These are phyloP conservation scores for Notarius quadriscutis DNA, from an alignment of 2,113 vertebrate species.

Conservation along the genomic window DNA sequence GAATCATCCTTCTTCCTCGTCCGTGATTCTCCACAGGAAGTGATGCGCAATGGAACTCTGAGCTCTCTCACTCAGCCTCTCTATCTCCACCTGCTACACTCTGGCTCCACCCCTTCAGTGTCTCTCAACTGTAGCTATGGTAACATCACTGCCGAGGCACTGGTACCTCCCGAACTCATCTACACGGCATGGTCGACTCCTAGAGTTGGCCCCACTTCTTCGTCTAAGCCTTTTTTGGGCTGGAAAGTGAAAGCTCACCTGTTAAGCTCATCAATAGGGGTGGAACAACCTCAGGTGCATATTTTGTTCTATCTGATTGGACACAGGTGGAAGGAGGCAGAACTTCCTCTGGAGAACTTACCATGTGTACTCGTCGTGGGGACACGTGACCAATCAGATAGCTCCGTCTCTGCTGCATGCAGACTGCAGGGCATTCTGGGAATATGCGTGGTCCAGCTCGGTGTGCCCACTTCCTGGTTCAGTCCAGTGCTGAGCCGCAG, in stretches of 20 bases:
- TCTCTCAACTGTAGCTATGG: constrained; percentile 86
- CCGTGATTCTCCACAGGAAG: constrained; percentile 89
- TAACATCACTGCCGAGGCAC: constrained; percentile 79
- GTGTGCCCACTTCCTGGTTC: constrained; percentile 88
- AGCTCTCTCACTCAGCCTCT: constrained; percentile 83
- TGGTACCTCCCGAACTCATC: constrained; percentile 80
- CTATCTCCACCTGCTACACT: constrained; percentile 80
- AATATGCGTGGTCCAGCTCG: constrained; percentile 88
- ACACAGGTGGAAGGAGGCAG: constrained; percentile 81
- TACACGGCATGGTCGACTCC: constrained; percentile 62
- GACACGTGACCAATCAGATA: constrained; percentile 80
- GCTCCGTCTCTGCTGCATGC: constrained; percentile 81
- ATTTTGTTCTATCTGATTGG: constrained; percentile 88
- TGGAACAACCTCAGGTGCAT: constrained; percentile 85
- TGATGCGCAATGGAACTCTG: constrained; percentile 89
- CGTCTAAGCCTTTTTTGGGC: constrained; percentile 41
- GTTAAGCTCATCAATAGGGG: constrained; percentile 80
- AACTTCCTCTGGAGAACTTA: constrained; percentile 67
- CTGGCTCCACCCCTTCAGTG: constrained; percentile 66
- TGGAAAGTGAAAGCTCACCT: constrained; percentile 84
- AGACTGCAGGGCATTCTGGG: constrained; percentile 83
- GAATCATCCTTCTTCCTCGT: constrained; percentile 88
- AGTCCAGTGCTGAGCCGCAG: constrained; percentile 74
- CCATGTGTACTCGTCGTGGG: constrained; percentile 87
- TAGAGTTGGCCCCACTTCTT: background rate